Percentiles rank a stretch among this genome's conserved stretches.
phyloP scores from a whole-genome alignment of 2,888 invertebrate genomes.

The Drosophila suboccidentalis region DNA sequence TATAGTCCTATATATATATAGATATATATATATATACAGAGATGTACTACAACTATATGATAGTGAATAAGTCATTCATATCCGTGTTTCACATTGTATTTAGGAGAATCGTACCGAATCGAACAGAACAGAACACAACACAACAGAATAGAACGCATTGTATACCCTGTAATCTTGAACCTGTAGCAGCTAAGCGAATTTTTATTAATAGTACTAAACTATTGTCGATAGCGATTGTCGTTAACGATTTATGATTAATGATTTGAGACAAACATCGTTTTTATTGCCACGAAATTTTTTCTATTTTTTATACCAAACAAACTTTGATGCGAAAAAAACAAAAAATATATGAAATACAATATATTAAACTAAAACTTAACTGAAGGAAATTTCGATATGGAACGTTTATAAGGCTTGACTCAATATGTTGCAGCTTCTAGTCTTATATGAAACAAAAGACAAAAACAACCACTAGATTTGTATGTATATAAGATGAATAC shows the following conservation, averaged over 20 bases:
- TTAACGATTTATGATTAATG: conserved; percentile 31
- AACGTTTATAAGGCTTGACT: conserved; percentile 56
- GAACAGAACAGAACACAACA: background rate
- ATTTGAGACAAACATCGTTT: conserved; percentile 66
- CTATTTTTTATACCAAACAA: conserved; percentile 85
- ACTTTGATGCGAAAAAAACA: conserved; percentile 27
- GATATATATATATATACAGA: conserved; percentile 24
- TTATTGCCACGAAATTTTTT: conserved; percentile 82
- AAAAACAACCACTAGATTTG: conserved; percentile 42
- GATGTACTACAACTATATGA: conserved; percentile 34
- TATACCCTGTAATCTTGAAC: conserved; percentile 23
- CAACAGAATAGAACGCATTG: conserved; percentile 8
- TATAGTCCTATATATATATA: conserved; percentile 22
- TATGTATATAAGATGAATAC: conserved; percentile 52
- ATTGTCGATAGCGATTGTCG: conserved; percentile 8
- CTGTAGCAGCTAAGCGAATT: conserved; percentile 24
- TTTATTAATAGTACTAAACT: conserved; percentile 20
- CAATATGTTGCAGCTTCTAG: conserved; percentile 73
- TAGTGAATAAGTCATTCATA: conserved; percentile 59
- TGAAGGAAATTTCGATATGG: conserved; percentile 24
- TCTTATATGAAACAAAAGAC: conserved; percentile 8
- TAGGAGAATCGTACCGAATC: conserved; percentile 26
- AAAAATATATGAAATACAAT: conserved; percentile 1
- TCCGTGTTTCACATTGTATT: conserved; percentile 64
- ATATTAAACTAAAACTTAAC: conserved; percentile 23